A percentile compares a stretch with the other conserved stretches of the same genome.
These are phyloP conservation scores for Myotis brandtii DNA, from an alignment of 2,113 vertebrate genomes.

Conservation along the genomic window DNA sequence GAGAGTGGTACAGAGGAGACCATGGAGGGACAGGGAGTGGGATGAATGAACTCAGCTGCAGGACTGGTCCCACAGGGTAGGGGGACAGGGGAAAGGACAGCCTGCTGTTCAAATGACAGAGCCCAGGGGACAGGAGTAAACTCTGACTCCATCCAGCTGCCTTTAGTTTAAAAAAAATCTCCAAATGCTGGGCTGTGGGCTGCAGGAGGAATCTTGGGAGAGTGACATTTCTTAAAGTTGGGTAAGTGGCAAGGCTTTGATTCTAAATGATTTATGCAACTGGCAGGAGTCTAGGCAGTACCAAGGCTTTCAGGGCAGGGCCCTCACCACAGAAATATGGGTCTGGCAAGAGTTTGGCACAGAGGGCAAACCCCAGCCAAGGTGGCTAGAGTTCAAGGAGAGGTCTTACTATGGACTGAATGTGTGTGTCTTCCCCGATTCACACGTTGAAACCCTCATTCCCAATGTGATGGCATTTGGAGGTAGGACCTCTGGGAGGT, in stretches of 20 bases:
- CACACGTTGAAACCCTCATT: not conserved
- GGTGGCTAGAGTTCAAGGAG: not conserved
- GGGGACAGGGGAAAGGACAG: not conserved
- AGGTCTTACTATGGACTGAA: not conserved
- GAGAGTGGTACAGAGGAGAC: not conserved
- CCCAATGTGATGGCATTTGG: not conserved
- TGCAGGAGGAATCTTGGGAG: not conserved
- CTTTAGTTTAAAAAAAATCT: not conserved
- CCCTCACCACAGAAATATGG: not conserved
- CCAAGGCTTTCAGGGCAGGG: not conserved
- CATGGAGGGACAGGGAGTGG: fast-evolving
- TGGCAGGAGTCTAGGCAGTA: not conserved
- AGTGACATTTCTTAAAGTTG: not conserved
- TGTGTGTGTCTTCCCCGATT: not conserved
- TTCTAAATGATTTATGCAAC: not conserved
- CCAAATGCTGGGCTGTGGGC: not conserved
- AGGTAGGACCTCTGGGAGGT: not conserved
- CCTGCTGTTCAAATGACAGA: not conserved
- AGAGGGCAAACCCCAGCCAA: too few species aligned
- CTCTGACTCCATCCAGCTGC: not conserved
- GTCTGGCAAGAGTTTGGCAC: not conserved
- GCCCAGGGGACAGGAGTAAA: not conserved
- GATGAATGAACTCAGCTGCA: not conserved
- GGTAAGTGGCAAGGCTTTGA: not conserved
- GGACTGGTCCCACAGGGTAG: not conserved